Evolutionary conservation across 2,797 vertebrate species (phyloP).

Genomic region (Falco berigora): DNA sequence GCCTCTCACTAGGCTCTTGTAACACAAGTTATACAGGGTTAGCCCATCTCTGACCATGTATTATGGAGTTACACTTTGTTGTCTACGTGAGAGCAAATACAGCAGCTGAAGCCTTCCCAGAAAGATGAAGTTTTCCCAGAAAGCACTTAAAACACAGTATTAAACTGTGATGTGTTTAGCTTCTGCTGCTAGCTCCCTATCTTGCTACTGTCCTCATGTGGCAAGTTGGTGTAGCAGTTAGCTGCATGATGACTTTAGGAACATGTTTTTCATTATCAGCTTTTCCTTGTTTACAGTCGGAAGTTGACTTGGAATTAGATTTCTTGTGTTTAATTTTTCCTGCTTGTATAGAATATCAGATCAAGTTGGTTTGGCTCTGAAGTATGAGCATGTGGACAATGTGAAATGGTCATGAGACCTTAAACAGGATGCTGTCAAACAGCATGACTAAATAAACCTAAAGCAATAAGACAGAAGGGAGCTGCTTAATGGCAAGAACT

Average conservation of each 20-base stretch:
- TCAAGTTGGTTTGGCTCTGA: neutral
- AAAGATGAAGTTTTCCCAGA: neutral
- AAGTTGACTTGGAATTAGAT: neutral
- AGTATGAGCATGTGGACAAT: neutral
- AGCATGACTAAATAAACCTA: neutral
- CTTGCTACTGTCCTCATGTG: neutral
- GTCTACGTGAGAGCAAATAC: neutral
- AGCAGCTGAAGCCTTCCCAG: neutral
- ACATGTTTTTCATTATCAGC: neutral
- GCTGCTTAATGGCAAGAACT: neutral
- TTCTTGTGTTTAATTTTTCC: neutral
- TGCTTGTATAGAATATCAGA: neutral
- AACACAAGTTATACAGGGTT: neutral
- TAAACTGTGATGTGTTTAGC: neutral
- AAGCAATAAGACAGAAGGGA: neutral
- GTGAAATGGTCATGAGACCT: neutral
- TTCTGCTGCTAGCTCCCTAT: neutral
- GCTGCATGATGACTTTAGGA: neutral
- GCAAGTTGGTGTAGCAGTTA: neutral
- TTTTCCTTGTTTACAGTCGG: neutral
- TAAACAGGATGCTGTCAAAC: neutral
- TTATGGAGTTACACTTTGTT: neutral
- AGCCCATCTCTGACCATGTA: fast-evolving
- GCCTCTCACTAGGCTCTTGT: neutral
- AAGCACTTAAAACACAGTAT: neutral